Conservation (phyloP, 2,797 vertebrate genomes). For the Eulemur mongoz region DNA sequence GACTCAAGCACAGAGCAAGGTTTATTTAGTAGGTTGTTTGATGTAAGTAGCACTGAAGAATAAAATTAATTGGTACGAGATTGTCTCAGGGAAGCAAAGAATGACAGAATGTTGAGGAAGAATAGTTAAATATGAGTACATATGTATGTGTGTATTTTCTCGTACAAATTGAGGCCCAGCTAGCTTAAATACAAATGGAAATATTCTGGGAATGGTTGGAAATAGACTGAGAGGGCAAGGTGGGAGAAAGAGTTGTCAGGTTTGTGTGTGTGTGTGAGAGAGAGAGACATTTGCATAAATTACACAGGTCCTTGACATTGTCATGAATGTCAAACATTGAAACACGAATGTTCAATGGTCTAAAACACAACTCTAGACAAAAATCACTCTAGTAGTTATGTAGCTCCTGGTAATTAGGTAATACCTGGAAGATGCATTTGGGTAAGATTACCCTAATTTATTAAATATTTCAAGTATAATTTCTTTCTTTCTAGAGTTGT, state of each 20-base stretch:
- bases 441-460: neutral
- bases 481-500: neutral
- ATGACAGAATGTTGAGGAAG: neutral
- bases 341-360: neutral
- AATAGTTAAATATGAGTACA: rapidly evolving
- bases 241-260: neutral
- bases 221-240: neutral
- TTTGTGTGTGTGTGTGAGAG: too few relatives aligned
- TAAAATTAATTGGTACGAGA: neutral
- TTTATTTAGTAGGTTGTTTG: neutral
- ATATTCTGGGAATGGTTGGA: neutral
- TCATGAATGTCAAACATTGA: neutral
- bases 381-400: neutral
- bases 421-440: neutral
- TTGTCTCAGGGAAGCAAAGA: neutral
- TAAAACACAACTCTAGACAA: neutral
- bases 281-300: neutral
- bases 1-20: neutral
- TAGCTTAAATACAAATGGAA: neutral
- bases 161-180: neutral
- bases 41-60: neutral
- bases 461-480: neutral
- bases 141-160: neutral
- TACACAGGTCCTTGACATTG: neutral
- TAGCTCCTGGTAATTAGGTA: neutral